phyloP scores from a whole-genome alignment of 2,888 invertebrate species.

The Netelia melanura region DNA sequence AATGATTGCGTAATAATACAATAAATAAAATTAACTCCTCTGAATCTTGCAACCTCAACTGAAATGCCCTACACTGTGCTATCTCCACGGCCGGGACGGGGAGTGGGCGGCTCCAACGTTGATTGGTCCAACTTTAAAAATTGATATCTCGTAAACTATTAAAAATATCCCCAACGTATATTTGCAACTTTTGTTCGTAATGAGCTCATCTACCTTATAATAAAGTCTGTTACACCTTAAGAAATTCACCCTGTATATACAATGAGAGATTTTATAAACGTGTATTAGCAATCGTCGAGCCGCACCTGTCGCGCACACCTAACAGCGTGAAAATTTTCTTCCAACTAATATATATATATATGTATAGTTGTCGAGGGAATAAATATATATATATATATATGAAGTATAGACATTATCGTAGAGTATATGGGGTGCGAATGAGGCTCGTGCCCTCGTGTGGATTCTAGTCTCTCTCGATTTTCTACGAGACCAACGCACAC shows the following conservation, averaged over 20 bases:
- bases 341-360: neutral
- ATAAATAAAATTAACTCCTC: too few species aligned
- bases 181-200: too few species aligned
- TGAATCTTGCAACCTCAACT: too few species aligned
- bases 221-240: too few species aligned
- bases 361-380: neutral
- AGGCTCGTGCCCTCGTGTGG: conserved; percentile 28
- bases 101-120: too few species aligned
- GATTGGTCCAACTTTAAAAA: too few species aligned
- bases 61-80: too few species aligned
- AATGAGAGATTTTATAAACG: neutral
- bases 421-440: conserved; percentile 45
- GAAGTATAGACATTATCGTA: conserved; percentile 8
- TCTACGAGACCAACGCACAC: conserved; percentile 11
- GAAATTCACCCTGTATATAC: neutral
- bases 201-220: too few species aligned
- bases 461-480: conserved; percentile 24
- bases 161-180: too few species aligned
- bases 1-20: too few species aligned
- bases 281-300: conserved; percentile 11
- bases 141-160: too few species aligned
- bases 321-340: conserved; percentile 36
- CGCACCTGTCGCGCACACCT: conserved; percentile 37
- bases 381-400: neutral
- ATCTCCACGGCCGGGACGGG: too few species aligned